A percentile compares a stretch with the other conserved stretches of the same genome.
These are phyloP conservation scores for Micrastur ruficollis DNA, from an alignment of 2,797 vertebrate genomes.

Conservation along the genomic window DNA sequence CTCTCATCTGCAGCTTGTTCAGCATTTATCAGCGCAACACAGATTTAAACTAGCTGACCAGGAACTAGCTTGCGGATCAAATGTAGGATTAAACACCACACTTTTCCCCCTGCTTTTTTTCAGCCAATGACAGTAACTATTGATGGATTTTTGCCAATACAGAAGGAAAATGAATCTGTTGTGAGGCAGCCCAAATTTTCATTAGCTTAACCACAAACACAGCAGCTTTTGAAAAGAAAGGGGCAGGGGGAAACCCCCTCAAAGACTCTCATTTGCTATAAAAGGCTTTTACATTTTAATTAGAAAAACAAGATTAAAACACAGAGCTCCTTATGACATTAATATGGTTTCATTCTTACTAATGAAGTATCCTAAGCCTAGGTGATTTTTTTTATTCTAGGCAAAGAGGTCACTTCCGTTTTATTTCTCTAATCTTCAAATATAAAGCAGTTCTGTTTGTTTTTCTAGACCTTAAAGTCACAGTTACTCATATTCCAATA, in stretches of 20 bases:
- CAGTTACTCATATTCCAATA: neutral
- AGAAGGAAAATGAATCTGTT: neutral
- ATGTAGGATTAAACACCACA: neutral
- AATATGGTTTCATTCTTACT: constrained; percentile 1
- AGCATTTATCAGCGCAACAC: neutral
- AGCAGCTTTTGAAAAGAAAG: neutral
- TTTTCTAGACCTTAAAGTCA: constrained; percentile 11
- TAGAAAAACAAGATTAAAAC: constrained; percentile 31
- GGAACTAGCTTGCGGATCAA: neutral
- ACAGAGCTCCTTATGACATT: neutral
- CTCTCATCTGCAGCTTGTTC: neutral
- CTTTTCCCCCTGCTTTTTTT: neutral
- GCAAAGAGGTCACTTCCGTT: neutral
- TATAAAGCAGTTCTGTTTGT: neutral
- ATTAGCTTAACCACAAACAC: neutral
- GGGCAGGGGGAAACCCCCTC: neutral
- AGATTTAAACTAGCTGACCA: neutral
- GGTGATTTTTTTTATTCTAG: neutral
- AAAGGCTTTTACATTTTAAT: constrained; percentile 38
- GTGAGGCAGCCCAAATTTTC: neutral
- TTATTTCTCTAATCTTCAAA: constrained; percentile 13
- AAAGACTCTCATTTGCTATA: neutral
- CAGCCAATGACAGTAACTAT: neutral
- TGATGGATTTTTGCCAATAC: neutral
- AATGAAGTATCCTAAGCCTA: neutral